Percentiles rank a stretch among this genome's conserved stretches.
phyloP scores from a whole-genome alignment of 1,140 invertebrate genomes.

The Steinernema feltiae region DNA sequence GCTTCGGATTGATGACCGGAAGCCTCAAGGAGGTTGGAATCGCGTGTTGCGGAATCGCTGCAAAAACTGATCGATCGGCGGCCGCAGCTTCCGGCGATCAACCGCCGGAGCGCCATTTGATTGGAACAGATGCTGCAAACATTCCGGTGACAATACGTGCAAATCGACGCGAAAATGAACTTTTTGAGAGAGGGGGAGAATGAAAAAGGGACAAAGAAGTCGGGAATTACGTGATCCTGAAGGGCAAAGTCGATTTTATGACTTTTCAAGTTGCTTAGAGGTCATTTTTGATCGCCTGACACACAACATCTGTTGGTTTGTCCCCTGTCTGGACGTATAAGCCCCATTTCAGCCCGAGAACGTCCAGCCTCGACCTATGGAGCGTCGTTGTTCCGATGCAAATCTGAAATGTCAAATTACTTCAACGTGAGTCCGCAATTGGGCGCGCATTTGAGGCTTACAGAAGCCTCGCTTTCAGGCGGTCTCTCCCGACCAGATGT shows the following conservation, averaged over 20 bases:
- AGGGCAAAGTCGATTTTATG: too few species aligned
- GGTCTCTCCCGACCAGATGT: not conserved
- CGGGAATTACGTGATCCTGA: too few species aligned
- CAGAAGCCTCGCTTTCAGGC: not conserved
- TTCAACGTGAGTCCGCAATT: not conserved
- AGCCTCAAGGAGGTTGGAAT: too few species aligned
- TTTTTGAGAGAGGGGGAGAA: not conserved
- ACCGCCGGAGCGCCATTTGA: not conserved
- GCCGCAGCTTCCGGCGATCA: not conserved
- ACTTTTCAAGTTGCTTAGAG: too few species aligned
- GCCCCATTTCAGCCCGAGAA: conserved; percentile 11
- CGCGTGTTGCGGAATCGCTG: too few species aligned
- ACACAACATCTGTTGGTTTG: too few species aligned
- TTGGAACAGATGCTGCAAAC: not conserved
- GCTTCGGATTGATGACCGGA: too few species aligned
- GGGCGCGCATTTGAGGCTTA: not conserved
- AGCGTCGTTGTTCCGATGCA: not conserved
- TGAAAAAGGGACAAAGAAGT: too few species aligned
- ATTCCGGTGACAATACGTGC: not conserved
- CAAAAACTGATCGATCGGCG: not conserved
- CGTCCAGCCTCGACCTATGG: not conserved
- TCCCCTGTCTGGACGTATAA: too few species aligned
- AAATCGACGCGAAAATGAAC: too few species aligned
- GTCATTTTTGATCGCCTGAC: too few species aligned
- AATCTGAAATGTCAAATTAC: conserved; percentile 6